These are phyloP conservation scores for Motacilla tschutschensis DNA, from an alignment of 2,113 vertebrate species.

Conservation along the genomic window DNA sequence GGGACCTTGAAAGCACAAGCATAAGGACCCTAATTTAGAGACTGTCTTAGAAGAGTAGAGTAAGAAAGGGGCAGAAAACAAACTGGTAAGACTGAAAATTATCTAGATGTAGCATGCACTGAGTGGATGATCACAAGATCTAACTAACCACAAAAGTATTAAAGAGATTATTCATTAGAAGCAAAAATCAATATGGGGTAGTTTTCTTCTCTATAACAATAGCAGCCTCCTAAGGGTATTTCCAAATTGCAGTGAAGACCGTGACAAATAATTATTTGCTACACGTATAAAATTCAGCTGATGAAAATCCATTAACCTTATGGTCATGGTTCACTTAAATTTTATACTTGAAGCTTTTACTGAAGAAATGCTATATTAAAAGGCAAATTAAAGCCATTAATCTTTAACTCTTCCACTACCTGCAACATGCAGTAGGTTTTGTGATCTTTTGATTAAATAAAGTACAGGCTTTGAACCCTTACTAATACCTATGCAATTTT, in stretches of 20 bases:
- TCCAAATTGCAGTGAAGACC: constrained; percentile 58
- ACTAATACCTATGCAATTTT: constrained; percentile 17
- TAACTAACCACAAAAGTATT: constrained; percentile 34
- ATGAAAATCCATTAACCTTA: constrained; percentile 80
- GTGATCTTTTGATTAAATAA: constrained; percentile 55
- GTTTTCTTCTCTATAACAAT: constrained; percentile 39
- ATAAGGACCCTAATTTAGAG: not conserved
- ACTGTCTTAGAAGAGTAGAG: not conserved
- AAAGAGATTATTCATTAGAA: constrained; percentile 58
- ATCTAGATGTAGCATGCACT: not conserved
- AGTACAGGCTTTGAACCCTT: constrained; percentile 43
- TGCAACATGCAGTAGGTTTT: constrained; percentile 30
- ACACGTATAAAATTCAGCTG: constrained; percentile 75
- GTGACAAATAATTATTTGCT: constrained; percentile 76
- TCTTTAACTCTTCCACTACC: constrained; percentile 74
- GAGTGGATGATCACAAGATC: not conserved
- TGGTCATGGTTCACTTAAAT: constrained; percentile 71
- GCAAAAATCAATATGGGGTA: constrained; percentile 57
- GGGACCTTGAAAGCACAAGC: not conserved
- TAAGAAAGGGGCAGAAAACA: not conserved
- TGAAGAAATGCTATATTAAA: constrained; percentile 73
- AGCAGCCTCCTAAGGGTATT: constrained; percentile 58
- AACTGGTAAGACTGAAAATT: not conserved
- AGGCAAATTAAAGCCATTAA: constrained; percentile 78
- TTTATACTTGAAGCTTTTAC: constrained; percentile 72